A percentile compares a stretch with the other conserved stretches of the same genome.
Conservation (phyloP, 2,888 invertebrate species). For the Tiphia femorata region DNA sequence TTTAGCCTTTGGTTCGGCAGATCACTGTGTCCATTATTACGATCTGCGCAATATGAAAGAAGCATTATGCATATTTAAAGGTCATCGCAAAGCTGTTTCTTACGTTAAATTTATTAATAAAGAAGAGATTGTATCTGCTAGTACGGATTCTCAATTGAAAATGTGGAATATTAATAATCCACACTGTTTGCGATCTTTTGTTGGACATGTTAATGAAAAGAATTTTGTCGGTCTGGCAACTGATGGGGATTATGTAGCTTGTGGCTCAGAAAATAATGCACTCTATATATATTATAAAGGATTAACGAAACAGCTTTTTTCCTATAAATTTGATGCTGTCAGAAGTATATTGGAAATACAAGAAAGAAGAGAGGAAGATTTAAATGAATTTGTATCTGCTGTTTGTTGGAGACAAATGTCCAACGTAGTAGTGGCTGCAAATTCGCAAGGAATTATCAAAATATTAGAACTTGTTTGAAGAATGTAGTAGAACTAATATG, state of each 20-base stretch:
- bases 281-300: constrained; percentile 93
- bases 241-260: constrained; percentile 92
- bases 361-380: constrained; percentile 85
- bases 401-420: constrained; percentile 92
- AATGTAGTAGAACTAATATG: background rate
- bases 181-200: constrained; percentile 86
- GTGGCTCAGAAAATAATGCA: constrained; percentile 95
- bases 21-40: constrained; percentile 96
- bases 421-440: constrained; percentile 90
- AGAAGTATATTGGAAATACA: constrained; percentile 80
- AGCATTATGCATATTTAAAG: constrained; percentile 86
- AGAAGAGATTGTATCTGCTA: constrained; percentile 90
- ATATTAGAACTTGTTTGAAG: constrained; percentile 81
- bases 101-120: constrained; percentile 92
- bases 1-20: constrained; percentile 95
- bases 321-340: constrained; percentile 88
- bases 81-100: constrained; percentile 94
- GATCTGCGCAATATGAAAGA: constrained; percentile 88
- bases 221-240: constrained; percentile 96
- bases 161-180: constrained; percentile 89
- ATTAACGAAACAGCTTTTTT: constrained; percentile 86
- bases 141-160: constrained; percentile 91
- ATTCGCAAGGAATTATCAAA: constrained; percentile 94
- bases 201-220: constrained; percentile 94
- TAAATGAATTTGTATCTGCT: constrained; percentile 94